Evolutionary conservation across 2,113 vertebrate species (phyloP).

Genomic region (Anolis sagrei): DNA sequence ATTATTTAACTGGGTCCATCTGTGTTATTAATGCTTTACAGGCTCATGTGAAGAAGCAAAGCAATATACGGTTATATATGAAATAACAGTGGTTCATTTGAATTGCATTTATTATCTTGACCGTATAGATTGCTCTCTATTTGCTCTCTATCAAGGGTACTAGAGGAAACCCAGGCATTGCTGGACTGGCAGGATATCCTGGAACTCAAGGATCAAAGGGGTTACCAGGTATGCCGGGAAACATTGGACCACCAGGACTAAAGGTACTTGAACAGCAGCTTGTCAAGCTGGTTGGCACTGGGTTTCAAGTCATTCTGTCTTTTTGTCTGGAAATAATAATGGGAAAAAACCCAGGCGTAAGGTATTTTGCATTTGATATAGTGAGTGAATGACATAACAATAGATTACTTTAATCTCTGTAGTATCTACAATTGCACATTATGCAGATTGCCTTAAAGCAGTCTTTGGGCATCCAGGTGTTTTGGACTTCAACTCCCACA

Average conservation of each 20-base stretch:
- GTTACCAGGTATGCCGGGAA: conserved; percentile 83
- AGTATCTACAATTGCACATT: neutral
- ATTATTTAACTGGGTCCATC: neutral
- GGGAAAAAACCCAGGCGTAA: neutral
- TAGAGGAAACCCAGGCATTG: conserved; percentile 79
- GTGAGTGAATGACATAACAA: neutral
- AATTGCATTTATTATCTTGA: conserved; percentile 15
- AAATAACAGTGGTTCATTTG: neutral
- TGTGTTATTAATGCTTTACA: too few species aligned
- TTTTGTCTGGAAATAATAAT: neutral
- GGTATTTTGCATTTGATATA: neutral
- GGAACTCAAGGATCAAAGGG: conserved; percentile 86
- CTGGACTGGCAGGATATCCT: conserved; percentile 84
- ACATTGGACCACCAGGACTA: conserved; percentile 80
- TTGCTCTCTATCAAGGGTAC: conserved; percentile 79
- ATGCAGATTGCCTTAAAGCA: neutral
- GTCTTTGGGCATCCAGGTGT: too few species aligned
- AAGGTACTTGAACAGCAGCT: conserved; percentile 78
- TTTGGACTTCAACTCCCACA: too few species aligned
- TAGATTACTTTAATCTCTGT: neutral
- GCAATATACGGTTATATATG: neutral
- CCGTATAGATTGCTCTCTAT: too few species aligned
- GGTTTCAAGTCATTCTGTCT: neutral
- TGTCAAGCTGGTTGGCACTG: neutral
- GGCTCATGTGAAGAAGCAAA: too few species aligned